These are phyloP conservation scores for Urosaurus nigricauda DNA, from an alignment of 2,797 vertebrate genomes.

Conservation along the genomic window DNA sequence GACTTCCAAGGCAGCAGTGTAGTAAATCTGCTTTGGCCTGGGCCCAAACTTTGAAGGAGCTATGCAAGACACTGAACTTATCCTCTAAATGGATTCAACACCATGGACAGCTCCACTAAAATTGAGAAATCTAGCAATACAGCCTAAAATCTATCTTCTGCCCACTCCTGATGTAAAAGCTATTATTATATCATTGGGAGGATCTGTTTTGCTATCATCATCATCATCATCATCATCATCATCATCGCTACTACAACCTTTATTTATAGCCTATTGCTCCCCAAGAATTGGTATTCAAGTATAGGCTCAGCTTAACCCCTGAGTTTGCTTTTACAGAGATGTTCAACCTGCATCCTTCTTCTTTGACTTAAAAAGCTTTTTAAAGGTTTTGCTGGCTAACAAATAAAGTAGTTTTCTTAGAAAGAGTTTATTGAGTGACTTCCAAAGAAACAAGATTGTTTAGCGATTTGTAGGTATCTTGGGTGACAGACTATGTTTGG, in stretches of 20 bases:
- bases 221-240: too few relatives aligned
- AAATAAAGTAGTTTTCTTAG: neutral
- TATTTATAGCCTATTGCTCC: too few relatives aligned
- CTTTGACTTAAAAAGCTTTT: neutral
- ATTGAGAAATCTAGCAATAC: neutral
- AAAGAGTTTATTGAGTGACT: neutral
- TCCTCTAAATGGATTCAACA: too few relatives aligned
- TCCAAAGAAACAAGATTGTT: neutral
- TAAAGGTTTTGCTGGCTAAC: neutral
- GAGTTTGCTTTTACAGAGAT: too few relatives aligned
- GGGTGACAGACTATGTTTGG: neutral
- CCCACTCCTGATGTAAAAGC: neutral
- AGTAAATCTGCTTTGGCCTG: too few relatives aligned
- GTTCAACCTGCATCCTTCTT: neutral
- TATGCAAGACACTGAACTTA: too few relatives aligned
- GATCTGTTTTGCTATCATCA: neutral
- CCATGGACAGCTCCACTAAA: too few relatives aligned
- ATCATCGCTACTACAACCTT: too few relatives aligned
- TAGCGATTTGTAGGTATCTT: neutral
- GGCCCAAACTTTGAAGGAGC: too few relatives aligned
- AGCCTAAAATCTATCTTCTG: neutral
- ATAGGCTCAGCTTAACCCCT: too few relatives aligned
- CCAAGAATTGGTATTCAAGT: too few relatives aligned
- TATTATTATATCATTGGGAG: neutral
- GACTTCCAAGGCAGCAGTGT: too few relatives aligned